Evolutionary conservation across 2,113 vertebrate genomes (phyloP).

Genomic region (Apaloderma vittatum): DNA sequence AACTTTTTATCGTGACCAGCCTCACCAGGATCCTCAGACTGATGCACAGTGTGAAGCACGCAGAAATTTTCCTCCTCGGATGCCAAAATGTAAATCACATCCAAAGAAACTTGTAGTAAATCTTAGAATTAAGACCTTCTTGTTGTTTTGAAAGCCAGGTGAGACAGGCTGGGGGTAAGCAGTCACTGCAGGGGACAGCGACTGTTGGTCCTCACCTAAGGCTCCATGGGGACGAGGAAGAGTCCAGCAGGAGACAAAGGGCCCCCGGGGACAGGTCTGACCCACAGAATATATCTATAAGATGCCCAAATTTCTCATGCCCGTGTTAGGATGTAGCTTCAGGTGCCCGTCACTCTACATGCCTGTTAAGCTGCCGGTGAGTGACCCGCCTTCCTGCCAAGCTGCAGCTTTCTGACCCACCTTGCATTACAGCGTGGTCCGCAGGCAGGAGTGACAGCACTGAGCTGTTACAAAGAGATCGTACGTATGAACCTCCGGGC

Average conservation of each 20-base stretch:
- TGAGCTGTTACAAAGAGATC: background rate
- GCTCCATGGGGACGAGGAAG: background rate
- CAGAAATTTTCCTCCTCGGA: background rate
- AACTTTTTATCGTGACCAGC: accelerated
- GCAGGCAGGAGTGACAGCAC: accelerated
- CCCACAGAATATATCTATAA: background rate
- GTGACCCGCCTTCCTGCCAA: accelerated
- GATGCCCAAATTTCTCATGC: background rate
- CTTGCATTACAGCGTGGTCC: background rate
- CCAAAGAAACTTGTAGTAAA: background rate
- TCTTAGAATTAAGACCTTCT: background rate
- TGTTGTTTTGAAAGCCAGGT: background rate
- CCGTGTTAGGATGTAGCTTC: accelerated
- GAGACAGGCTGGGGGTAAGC: background rate
- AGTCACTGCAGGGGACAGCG: background rate
- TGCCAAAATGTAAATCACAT: background rate
- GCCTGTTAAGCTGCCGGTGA: background rate
- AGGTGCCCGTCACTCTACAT: accelerated
- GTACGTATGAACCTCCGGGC: background rate
- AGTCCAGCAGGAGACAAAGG: background rate
- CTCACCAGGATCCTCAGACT: background rate
- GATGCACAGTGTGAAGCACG: background rate
- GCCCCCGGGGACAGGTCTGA: background rate
- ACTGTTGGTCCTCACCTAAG: background rate
- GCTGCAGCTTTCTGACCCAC: background rate